These are phyloP conservation scores for Whitmania pigra DNA, from an alignment of 1,140 invertebrate genomes.

Conservation along the genomic window DNA sequence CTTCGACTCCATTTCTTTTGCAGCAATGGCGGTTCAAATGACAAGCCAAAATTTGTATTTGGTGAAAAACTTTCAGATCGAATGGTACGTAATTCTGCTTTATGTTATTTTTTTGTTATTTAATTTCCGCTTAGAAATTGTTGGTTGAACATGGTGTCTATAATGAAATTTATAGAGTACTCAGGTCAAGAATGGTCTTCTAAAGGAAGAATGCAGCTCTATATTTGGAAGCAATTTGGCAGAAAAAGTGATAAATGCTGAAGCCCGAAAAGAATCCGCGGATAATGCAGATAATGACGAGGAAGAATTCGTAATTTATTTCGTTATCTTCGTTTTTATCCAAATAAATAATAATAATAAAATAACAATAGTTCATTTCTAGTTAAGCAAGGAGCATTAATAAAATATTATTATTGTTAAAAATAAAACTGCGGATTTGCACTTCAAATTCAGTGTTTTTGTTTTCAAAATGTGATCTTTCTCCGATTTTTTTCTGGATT, in stretches of 20 bases:
- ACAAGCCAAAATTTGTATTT: background rate
- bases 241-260: conserved; percentile 55
- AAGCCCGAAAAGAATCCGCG: conserved; percentile 18
- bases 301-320: conserved; percentile 1
- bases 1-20: background rate
- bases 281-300: background rate
- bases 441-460: too few relatives aligned
- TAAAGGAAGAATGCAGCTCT: conserved; percentile 46
- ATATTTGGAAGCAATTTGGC: conserved; percentile 83
- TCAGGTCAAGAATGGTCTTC: background rate
- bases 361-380: too few relatives aligned
- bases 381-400: too few relatives aligned
- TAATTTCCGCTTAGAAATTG: background rate
- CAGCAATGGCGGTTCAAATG: background rate
- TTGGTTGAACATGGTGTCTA: background rate
- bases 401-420: too few relatives aligned
- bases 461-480: too few relatives aligned
- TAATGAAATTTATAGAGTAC: background rate
- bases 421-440: too few relatives aligned
- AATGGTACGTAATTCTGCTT: background rate
- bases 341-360: too few relatives aligned
- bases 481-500: too few relatives aligned
- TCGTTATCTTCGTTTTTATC: too few relatives aligned
- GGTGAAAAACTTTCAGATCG: background rate
- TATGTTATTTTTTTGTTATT: too few relatives aligned